phyloP scores from a whole-genome alignment of 2,797 vertebrate species.

The Clarias fuscus region DNA sequence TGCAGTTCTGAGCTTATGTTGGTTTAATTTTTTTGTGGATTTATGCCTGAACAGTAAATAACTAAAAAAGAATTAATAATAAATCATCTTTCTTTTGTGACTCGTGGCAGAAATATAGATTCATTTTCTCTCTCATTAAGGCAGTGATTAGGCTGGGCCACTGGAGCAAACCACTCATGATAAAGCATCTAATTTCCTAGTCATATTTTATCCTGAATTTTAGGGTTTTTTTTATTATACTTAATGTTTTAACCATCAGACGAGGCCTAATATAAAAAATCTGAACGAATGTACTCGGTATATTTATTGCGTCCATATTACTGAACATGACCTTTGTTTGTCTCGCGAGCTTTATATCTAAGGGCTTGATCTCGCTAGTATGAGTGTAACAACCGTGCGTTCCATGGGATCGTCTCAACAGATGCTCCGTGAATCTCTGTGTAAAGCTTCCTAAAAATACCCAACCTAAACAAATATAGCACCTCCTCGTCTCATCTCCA shows the following conservation, averaged over 20 bases:
- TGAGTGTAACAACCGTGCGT: neutral
- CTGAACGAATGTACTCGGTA: neutral
- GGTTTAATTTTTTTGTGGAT: neutral
- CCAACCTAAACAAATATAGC: neutral
- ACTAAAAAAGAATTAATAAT: no score
- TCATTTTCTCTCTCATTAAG: neutral
- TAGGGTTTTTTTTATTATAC: neutral
- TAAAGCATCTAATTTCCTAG: neutral
- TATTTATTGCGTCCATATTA: neutral
- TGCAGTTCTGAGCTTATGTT: no score
- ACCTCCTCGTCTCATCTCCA: neutral
- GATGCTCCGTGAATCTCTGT: neutral
- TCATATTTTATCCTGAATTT: neutral
- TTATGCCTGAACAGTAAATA: neutral
- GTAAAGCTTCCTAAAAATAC: neutral
- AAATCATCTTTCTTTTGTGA: neutral
- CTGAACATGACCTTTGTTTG: neutral
- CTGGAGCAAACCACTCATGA: neutral
- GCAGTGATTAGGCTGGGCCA: neutral
- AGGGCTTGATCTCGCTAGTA: neutral
- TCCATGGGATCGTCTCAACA: no score
- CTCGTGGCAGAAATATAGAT: neutral
- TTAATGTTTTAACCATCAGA: neutral
- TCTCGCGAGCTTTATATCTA: no score
- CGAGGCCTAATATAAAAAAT: no score